These are phyloP conservation scores for Phalacrocorax aristotelis DNA, from an alignment of 2,113 vertebrate genomes.

Conservation along the genomic window DNA sequence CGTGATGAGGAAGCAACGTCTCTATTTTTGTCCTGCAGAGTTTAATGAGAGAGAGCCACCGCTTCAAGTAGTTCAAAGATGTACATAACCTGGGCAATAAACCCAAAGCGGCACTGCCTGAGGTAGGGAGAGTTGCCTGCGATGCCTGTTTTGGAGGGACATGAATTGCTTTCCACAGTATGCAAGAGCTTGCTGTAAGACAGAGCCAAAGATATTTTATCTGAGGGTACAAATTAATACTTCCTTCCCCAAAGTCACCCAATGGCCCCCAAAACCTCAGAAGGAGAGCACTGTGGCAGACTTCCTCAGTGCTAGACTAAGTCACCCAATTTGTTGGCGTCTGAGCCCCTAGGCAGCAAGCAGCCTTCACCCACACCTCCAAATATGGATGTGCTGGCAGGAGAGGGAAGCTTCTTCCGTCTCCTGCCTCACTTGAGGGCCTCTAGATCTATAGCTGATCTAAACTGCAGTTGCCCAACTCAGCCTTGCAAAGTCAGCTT, in stretches of 20 bases:
- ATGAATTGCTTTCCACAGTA: not conserved
- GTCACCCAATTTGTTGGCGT: not conserved
- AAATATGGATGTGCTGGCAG: constrained; percentile 45
- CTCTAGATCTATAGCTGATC: constrained; percentile 61
- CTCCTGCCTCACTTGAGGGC: constrained; percentile 54
- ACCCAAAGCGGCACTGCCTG: not conserved
- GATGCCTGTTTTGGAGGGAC: not conserved
- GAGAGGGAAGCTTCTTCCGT: not conserved
- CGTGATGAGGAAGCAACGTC: rapidly evolving
- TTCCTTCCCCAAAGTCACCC: not conserved
- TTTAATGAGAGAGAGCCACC: not conserved
- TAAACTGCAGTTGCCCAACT: constrained; percentile 52
- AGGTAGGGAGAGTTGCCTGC: not conserved
- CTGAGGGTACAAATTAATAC: not conserved
- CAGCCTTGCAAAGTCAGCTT: constrained; percentile 47
- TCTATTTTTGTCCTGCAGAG: not conserved
- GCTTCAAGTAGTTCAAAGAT: not conserved
- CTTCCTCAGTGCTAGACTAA: not conserved
- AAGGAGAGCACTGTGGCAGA: not conserved
- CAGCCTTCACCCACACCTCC: constrained; percentile 19
- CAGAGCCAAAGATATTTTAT: not conserved
- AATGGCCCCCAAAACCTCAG: not conserved
- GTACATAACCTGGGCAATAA: not conserved
- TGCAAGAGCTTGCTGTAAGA: not conserved
- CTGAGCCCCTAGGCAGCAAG: not conserved